Percentiles rank a stretch among this genome's conserved stretches.
phyloP scores from a whole-genome alignment of 1,140 invertebrate species.

The Galendromus occidentalis region DNA sequence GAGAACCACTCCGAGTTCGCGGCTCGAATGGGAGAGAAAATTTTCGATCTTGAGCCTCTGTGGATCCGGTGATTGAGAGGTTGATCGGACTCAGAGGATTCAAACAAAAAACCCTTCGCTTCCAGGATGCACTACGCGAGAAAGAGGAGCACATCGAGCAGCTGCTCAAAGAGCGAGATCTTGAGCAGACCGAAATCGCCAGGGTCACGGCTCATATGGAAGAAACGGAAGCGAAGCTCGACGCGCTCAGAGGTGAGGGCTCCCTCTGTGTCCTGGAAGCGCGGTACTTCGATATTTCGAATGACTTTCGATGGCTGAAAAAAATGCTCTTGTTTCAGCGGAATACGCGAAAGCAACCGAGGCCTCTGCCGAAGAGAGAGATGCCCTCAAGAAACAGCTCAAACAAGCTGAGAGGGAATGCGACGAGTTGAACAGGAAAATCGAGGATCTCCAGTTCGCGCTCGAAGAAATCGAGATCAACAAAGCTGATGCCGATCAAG shows the following conservation, averaged over 20 bases:
- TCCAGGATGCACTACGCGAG: conserved; percentile 66
- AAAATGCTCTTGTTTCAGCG: conserved; percentile 15
- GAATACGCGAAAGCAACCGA: conserved; percentile 20
- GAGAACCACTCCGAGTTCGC: too few relatives aligned
- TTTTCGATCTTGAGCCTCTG: too few relatives aligned
- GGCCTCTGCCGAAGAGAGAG: conserved; percentile 32
- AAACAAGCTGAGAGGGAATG: conserved; percentile 59
- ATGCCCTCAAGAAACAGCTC: conserved; percentile 42
- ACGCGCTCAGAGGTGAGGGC: conserved; percentile 30
- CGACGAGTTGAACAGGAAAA: conserved; percentile 36
- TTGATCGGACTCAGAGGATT: too few relatives aligned
- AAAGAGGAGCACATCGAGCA: conserved; percentile 80
- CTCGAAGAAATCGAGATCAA: conserved; percentile 67
- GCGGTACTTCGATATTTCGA: not conserved
- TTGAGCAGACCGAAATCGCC: conserved; percentile 60
- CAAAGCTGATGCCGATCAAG: conserved; percentile 57
- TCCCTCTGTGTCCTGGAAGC: too few relatives aligned
- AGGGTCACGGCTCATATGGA: conserved; percentile 47
- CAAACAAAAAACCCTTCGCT: not conserved
- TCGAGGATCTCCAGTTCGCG: conserved; percentile 74
- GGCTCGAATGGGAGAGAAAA: too few relatives aligned
- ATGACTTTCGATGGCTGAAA: conserved; percentile 13
- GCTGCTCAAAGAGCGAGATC: conserved; percentile 63
- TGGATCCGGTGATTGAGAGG: too few relatives aligned
- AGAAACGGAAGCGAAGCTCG: conserved; percentile 37